Percentiles rank a stretch among this genome's conserved stretches.
Conservation (phyloP, 2,888 invertebrate genomes). For the Drosophila anomalata region DNA sequence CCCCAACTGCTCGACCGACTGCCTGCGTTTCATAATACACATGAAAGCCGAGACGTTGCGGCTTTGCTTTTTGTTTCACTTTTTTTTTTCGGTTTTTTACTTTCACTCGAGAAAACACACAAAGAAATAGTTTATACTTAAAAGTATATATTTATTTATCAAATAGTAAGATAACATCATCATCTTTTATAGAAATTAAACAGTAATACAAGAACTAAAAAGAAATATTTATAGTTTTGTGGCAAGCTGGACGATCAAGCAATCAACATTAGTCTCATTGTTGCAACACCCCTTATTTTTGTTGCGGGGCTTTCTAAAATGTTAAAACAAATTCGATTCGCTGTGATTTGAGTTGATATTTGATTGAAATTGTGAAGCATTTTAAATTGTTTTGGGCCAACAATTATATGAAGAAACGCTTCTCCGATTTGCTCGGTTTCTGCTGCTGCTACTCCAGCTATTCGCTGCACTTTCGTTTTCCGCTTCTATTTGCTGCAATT, state of each 20-base stretch:
- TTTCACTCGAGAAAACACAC: conserved; percentile 55
- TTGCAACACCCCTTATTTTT: conserved; percentile 26
- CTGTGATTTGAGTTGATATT: conserved; percentile 44
- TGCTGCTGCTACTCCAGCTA: conserved; percentile 13
- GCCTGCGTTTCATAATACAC: conserved; percentile 75
- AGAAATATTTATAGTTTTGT: background rate
- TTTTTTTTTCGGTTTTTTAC: conserved; percentile 65
- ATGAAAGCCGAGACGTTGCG: conserved; percentile 69
- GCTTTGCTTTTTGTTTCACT: conserved; percentile 65
- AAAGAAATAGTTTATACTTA: background rate
- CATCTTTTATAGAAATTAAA: no score
- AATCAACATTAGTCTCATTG: conserved; percentile 70
- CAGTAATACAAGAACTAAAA: no score
- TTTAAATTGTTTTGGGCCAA: conserved; percentile 47
- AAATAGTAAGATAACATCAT: no score
- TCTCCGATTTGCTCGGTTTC: conserved; percentile 5
- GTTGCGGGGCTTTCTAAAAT: conserved; percentile 67
- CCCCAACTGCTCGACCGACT: conserved; percentile 61
- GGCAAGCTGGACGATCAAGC: conserved; percentile 22
- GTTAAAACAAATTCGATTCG: conserved; percentile 67
- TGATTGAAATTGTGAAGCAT: conserved; percentile 69
- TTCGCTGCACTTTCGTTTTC: conserved; percentile 77
- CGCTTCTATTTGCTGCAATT: conserved; percentile 64
- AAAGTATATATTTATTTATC: background rate
- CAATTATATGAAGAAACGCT: conserved; percentile 35